These are phyloP conservation scores for Protonibea diacanthus DNA, from an alignment of 2,797 vertebrate genomes.

Conservation along the genomic window DNA sequence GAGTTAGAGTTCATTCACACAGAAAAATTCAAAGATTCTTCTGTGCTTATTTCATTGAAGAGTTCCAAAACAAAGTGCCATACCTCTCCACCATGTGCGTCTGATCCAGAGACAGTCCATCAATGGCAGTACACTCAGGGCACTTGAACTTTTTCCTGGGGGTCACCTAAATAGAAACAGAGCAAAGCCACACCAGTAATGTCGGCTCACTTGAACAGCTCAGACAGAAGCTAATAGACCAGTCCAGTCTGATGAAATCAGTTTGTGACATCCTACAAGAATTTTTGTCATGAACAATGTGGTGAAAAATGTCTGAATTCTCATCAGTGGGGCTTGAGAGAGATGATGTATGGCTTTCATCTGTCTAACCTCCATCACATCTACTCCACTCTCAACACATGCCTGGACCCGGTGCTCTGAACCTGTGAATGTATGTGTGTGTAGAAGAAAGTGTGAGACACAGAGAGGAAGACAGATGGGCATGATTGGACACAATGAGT, in stretches of 20 bases:
- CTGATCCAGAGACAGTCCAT: slow-evolving; percentile 97
- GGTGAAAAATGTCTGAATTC: slow-evolving; percentile 80
- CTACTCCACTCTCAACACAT: slow-evolving; percentile 31
- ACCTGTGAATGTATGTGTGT: slow-evolving; percentile 26
- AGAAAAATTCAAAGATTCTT: background rate
- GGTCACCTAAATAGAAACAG: slow-evolving; percentile 90
- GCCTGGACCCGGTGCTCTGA: slow-evolving; percentile 34
- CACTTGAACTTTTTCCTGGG: slow-evolving; percentile 99
- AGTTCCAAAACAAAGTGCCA: slow-evolving; percentile 7
- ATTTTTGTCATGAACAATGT: slow-evolving; percentile 21
- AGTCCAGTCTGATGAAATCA: slow-evolving; percentile 21
- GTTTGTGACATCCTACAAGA: slow-evolving; percentile 15
- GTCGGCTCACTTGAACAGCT: slow-evolving; percentile 30
- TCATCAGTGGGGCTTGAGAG: slow-evolving; percentile 78
- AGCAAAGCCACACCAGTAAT: slow-evolving; percentile 63
- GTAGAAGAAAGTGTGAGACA: slow-evolving; percentile 16
- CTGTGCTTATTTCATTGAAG: background rate
- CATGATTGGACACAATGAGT: slow-evolving; percentile 15
- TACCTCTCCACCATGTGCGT: slow-evolving; percentile 99
- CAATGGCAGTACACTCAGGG: slow-evolving; percentile 98
- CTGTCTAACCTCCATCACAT: slow-evolving; percentile 79
- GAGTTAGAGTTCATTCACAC: background rate
- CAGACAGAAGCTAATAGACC: slow-evolving; percentile 39
- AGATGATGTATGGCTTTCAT: slow-evolving; percentile 84
- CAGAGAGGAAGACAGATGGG: slow-evolving; percentile 7